Conservation (phyloP, 2,113 vertebrate genomes). For the Indicator maculatus region DNA sequence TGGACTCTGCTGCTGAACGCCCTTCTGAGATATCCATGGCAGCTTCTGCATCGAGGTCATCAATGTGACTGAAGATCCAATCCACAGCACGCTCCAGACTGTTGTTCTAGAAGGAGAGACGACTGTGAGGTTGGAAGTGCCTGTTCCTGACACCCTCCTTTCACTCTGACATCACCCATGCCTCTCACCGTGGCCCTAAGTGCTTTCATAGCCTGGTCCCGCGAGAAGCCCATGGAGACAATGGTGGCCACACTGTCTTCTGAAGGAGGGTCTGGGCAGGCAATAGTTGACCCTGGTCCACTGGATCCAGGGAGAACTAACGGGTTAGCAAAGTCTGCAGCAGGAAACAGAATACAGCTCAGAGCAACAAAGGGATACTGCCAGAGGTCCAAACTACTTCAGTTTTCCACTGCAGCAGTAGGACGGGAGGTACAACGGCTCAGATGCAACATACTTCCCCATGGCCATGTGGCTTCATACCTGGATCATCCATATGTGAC, state of each 20-base stretch:
- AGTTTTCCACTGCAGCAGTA: neutral
- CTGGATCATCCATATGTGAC: slow-evolving; percentile 98
- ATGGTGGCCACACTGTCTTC: slow-evolving; percentile 96
- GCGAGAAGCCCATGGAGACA: slow-evolving; percentile 97
- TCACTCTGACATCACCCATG: neutral
- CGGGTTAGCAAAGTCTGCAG: slow-evolving; percentile 92
- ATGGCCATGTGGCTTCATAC: slow-evolving; percentile 60
- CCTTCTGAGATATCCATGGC: slow-evolving; percentile 97
- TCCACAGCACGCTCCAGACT: slow-evolving; percentile 93
- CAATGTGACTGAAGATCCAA: slow-evolving; percentile 98
- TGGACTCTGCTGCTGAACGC: slow-evolving; percentile 91
- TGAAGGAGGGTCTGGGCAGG: slow-evolving; percentile 83
- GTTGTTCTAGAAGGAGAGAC: slow-evolving; percentile 83
- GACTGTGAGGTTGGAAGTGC: neutral
- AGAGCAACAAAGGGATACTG: neutral
- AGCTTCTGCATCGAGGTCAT: slow-evolving; percentile 92
- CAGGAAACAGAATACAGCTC: neutral
- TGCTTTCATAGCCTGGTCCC: slow-evolving; percentile 95
- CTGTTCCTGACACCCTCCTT: neutral
- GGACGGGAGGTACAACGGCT: neutral
- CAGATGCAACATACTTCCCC: neutral
- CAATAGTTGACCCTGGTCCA: slow-evolving; percentile 82
- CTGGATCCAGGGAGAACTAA: slow-evolving; percentile 93
- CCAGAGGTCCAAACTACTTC: neutral
- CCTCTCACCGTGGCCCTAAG: slow-evolving; percentile 90